Evolutionary conservation across 2,888 invertebrate species (phyloP), one percentile per base, ranked within the genome.

Genomic region (Tortrix viridana): DNA sequence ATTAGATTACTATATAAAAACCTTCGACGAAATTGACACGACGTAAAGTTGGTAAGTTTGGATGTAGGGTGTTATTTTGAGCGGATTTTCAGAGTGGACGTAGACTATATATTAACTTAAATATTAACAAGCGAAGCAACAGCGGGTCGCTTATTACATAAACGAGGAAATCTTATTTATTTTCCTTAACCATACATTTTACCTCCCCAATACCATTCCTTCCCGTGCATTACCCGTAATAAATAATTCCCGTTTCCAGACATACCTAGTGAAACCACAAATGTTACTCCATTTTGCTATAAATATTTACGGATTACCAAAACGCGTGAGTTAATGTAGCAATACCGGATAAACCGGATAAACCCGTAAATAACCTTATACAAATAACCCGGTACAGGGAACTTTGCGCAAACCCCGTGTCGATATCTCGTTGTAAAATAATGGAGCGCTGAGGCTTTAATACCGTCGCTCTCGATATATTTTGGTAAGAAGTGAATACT

Each of bases 201-300:
- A n/a, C n/a, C 9, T 26, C 26, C 23, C 23, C 7, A 26, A 26
- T 7, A 26, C 26, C 38, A 26, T 7, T 7, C 26, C 38, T 41
- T 16, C n/a, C 14, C 18, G 7, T 44, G 3, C 19, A 19, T n/a
- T 44, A 32, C 32, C 32, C 9, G 12, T 12, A 38, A 38, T 7
- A 12, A 44, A 44, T 19, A 44, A 12, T 44, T 44, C 44, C 18
- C 19, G 44, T 44, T 44, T 12, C 7, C 18, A n/a, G 18, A 9
- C 3, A 19, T n/a, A n/a, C n/a, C n/a, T n/a, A n/a, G n/a, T n/a
- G n/a, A 44, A 1, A 18, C 43, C 43, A 26, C 19, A 4, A 38
- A 38, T 50, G 19, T 37, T 32, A 50, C 37, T 37, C 50, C 50
- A 37, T 50, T 50, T 38, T 41, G 41, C 9, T 22, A 53, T 53